phyloP scores from a whole-genome alignment of 2,797 vertebrate genomes.

The Harpagifer antarcticus region DNA sequence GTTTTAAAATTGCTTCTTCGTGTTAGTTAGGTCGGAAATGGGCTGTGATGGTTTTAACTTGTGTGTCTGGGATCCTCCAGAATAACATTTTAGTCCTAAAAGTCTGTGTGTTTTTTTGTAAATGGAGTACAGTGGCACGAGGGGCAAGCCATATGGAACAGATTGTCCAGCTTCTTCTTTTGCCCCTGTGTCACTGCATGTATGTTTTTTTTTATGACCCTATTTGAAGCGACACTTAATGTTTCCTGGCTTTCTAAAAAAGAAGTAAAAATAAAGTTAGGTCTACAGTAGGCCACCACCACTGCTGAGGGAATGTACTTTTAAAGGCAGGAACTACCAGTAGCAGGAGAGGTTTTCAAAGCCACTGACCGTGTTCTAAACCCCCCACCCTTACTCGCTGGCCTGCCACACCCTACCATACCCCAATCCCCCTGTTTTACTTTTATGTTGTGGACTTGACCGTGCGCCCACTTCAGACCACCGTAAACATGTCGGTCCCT shows the following conservation, averaged over 20 bases:
- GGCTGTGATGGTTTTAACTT: conserved; percentile 65
- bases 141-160: conserved; percentile 80
- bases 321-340: conserved; percentile 81
- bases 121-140: conserved; percentile 56
- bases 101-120: conserved; percentile 28
- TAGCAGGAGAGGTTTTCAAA: conserved; percentile 77
- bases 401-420: conserved; percentile 81
- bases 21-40: conserved; percentile 48
- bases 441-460: conserved; percentile 87
- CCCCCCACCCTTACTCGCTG: conserved; percentile 71
- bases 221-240: conserved; percentile 85
- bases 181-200: conserved; percentile 73
- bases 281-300: conserved; percentile 76
- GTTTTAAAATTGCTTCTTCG: conserved; percentile 51
- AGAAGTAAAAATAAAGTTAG: conserved; percentile 85
- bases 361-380: conserved; percentile 84
- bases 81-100: conserved; percentile 47
- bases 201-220: conserved; percentile 86
- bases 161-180: conserved; percentile 75
- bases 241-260: conserved; percentile 85
- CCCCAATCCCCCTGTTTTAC: conserved; percentile 73
- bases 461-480: conserved; percentile 88
- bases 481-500: conserved; percentile 87
- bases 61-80: conserved; percentile 50
- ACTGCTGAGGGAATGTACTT: conserved; percentile 66